Evolutionary conservation across 2,113 vertebrate genomes (phyloP), one percentile per base, ranked within the genome.

Genomic region (Nesogale talazaci): DNA sequence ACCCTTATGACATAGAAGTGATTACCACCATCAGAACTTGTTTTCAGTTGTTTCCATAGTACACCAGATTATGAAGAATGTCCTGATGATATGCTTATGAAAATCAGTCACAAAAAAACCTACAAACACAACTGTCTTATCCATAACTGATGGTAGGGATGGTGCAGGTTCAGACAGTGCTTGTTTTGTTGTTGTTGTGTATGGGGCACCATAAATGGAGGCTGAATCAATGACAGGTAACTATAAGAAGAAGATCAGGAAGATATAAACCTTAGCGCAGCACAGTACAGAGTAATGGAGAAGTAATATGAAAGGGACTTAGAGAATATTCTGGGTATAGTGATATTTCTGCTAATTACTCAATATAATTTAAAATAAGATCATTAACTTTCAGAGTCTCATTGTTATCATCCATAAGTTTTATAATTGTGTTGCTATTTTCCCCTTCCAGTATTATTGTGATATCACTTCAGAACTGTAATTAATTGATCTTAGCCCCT

Each of bases 251-350:
- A 72, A 36, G 70, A 72, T 72, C 70, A 72, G 70, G 34, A 72
- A 36, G 31, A 36, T 72, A 6, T 7, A 34, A 72, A 36, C 9
- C 6, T 20, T 34, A 72, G 31, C 6, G 3, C 10, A n/a, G 31
- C 23, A 25, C 0, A n/a, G 3, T 2, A n/a, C 59, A 40, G 59
- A 40, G 25, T 61, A 31, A 79, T 0, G 2, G 2, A 34, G 6
- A 0, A 61, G 27, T 42, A 46, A 20, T 31, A 31, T 27, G 31
- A 20, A 61, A 52, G 42, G 19, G 23, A 46, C 56, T 42, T 23
- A 65, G 46, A 65, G 46, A 82, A 12, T 38, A 23, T 78, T 81
- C 6, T 56, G 17, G 36, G 52, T n/a, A 20, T 17, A 72, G 57
- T 67, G 19, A 67, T 63, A 78, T 2, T 20, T 31, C 25, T 80